A percentile compares a stretch with the other conserved stretches of the same genome.
These are phyloP conservation scores for Lacanobia oleracea DNA, from an alignment of 2,888 invertebrate species.

Conservation along the genomic window DNA sequence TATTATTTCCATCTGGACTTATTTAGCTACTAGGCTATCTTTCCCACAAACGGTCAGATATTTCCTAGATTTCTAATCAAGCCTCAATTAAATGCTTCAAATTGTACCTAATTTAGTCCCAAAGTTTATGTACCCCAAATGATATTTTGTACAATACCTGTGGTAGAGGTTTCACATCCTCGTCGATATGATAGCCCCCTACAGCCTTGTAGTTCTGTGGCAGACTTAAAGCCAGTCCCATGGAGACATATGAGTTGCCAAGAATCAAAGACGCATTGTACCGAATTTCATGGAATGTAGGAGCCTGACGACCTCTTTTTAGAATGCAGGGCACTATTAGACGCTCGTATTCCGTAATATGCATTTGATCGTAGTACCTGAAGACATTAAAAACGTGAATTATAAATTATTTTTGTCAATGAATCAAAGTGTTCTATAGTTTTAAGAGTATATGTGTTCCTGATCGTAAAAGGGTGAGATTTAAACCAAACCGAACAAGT, in stretches of 20 bases:
- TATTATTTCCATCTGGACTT: background rate
- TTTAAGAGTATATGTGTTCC: too few relatives aligned
- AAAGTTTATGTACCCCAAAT: background rate
- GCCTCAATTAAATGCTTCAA: background rate
- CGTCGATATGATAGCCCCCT: slow-evolving; percentile 76
- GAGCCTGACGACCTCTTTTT: slow-evolving; percentile 65
- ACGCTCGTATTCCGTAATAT: slow-evolving; percentile 61
- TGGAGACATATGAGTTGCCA: slow-evolving; percentile 72
- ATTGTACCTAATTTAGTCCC: background rate
- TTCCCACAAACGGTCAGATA: background rate
- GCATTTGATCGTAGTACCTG: slow-evolving; percentile 56
- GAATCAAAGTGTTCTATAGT: too few relatives aligned
- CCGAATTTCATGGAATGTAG: slow-evolving; percentile 64
- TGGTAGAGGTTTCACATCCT: slow-evolving; percentile 70
- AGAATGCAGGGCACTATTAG: slow-evolving; percentile 63
- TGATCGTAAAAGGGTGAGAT: too few relatives aligned
- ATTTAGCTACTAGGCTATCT: background rate
- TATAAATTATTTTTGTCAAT: background rate
- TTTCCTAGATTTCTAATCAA: background rate
- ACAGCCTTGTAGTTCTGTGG: slow-evolving; percentile 73
- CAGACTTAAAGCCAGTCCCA: slow-evolving; percentile 66
- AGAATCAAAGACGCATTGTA: slow-evolving; percentile 73
- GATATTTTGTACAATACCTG: slow-evolving; percentile 62
- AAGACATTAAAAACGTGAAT: background rate
- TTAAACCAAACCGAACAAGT: too few relatives aligned